These are phyloP conservation scores for Mus musculus DNA, from an alignment of 2,113 vertebrate species.

Conservation along the genomic window DNA sequence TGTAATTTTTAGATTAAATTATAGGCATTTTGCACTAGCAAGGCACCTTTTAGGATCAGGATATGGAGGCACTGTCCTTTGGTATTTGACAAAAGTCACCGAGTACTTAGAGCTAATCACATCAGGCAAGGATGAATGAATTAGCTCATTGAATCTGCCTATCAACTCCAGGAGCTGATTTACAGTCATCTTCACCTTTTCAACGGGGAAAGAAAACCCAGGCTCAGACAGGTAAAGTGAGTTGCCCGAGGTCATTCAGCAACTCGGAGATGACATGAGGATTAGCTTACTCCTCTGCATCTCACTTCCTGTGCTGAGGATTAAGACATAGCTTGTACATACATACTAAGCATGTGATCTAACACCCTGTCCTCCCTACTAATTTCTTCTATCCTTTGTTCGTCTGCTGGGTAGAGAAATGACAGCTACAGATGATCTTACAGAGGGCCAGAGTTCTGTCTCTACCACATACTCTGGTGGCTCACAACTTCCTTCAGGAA, in stretches of 20 bases:
- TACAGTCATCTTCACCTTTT: background rate
- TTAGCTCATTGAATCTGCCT: background rate
- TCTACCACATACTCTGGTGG: background rate
- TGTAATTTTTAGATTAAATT: background rate
- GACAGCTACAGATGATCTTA: background rate
- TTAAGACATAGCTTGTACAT: background rate
- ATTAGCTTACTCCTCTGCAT: background rate
- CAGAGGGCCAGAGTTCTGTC: no score
- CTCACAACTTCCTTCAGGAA: background rate
- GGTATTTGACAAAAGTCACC: conserved; percentile 35
- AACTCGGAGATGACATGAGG: background rate
- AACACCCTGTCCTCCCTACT: no score
- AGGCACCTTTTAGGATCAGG: background rate
- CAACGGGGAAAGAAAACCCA: conserved; percentile 11
- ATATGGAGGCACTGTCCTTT: background rate
- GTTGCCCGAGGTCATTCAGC: background rate
- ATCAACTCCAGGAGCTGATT: conserved; percentile 2
- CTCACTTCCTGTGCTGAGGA: no score
- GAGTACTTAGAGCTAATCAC: background rate
- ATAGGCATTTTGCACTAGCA: background rate
- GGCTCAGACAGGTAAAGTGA: background rate
- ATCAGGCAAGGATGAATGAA: background rate
- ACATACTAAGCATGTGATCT: background rate
- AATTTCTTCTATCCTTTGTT: background rate
- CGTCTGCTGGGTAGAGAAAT: background rate